Evolutionary conservation across 2,113 vertebrate species (phyloP), one percentile per base, ranked within the genome.

Genomic region (Caretta caretta): DNA sequence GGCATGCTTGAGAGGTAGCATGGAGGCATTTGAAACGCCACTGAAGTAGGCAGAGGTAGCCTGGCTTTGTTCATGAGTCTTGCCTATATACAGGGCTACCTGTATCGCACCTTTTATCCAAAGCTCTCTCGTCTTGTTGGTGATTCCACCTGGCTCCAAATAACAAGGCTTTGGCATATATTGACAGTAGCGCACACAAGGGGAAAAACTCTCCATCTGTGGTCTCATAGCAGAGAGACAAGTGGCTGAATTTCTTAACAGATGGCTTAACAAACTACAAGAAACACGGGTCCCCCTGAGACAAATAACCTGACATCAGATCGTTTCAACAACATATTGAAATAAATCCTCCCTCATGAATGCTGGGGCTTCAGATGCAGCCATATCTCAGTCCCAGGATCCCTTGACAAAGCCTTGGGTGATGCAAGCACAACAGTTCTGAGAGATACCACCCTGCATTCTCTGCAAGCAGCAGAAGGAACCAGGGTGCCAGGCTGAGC

Each of bases 281-380:
- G 90, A 93, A 98, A 46, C 25, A 9, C 9, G 0, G 8, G 1
- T 91, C 96, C 96, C 96, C 98, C 90, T 50, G 98, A 96, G 98
- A 98, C 97, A 5, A 9, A 35, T 56, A 97, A 80, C 97, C 96
- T 98, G 98, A 97, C 98, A 98, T 97, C 95, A 96, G 94, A 96
- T 96, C 96, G 93, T 92, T 98, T 93, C 97, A 97, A 90, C 97
- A 98, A 98, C 98, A 98, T 98, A 97, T 98, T 98, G 98, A 97
- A 97, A 46, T 94, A 97, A 98, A 96, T 95, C 97, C 97, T 98
- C 98, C 98, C 98, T 49, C 95, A 92, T 97, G 98, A 97, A 90
- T 4, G 3, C 88, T 0, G 2, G 94, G 97, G 85, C 97, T 97
- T 97, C 95, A 96, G 91, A 92, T 0, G 11, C 94, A 96, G 96